phyloP scores from a whole-genome alignment of 2,113 vertebrate species.

The Aspidoscelis tigris region DNA sequence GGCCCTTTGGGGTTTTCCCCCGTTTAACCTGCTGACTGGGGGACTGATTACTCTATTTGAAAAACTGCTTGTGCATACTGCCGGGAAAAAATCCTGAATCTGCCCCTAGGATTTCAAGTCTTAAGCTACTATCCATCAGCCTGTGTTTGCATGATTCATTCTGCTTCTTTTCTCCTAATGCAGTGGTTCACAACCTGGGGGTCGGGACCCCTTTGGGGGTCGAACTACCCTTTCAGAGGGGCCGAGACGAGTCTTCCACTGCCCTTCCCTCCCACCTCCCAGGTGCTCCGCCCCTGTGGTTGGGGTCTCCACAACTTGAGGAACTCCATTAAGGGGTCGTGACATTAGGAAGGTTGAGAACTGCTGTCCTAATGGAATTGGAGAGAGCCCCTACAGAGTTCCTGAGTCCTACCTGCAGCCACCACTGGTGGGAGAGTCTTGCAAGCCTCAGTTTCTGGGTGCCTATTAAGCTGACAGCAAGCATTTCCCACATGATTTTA shows the following conservation, averaged over 20 bases:
- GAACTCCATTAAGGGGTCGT: too few relatives aligned
- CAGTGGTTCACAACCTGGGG: too few relatives aligned
- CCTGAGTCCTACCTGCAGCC: not conserved
- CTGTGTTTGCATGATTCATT: not conserved
- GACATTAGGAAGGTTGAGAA: too few relatives aligned
- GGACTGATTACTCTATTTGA: not conserved
- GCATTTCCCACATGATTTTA: not conserved
- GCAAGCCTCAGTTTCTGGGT: not conserved
- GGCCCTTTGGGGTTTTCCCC: too few relatives aligned
- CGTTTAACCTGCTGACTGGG: not conserved
- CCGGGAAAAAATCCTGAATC: not conserved
- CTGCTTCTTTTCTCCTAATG: not conserved
- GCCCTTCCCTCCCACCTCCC: too few relatives aligned
- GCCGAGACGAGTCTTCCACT: too few relatives aligned
- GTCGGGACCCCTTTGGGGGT: too few relatives aligned
- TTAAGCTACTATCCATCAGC: not conserved
- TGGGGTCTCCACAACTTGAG: too few relatives aligned
- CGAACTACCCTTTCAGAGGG: too few relatives aligned
- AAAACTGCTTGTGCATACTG: not conserved
- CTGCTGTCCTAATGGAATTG: too few relatives aligned
- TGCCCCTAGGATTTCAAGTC: not conserved
- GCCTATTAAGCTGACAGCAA: too few relatives aligned
- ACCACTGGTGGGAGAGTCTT: not conserved
- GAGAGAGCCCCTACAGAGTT: not conserved
- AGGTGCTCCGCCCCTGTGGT: too few relatives aligned